phyloP scores from a whole-genome alignment of 2,797 vertebrate species.

The Pteronotus mesoamericanus region DNA sequence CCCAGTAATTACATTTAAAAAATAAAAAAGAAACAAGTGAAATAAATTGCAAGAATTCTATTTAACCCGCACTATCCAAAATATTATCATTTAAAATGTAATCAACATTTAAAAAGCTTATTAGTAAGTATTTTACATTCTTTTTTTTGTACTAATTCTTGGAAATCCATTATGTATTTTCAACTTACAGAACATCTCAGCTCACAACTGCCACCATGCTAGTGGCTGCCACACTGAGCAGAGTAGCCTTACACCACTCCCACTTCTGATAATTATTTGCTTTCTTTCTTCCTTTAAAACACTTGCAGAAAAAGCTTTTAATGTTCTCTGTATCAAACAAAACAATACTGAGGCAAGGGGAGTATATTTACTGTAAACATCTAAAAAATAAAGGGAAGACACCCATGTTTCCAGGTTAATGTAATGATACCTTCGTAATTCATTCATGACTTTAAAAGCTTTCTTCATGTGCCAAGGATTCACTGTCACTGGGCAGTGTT shows the following conservation, averaged over 20 bases:
- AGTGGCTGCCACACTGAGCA: neutral
- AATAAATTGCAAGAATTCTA: neutral
- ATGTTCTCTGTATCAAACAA: neutral
- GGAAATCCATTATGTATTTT: neutral
- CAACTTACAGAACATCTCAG: neutral
- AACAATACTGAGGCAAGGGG: neutral
- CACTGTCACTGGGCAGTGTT: slow-evolving; percentile 93
- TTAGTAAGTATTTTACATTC: neutral
- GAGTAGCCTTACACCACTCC: neutral
- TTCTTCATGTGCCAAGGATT: slow-evolving; percentile 99
- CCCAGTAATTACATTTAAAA: neutral
- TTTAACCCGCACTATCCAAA: slow-evolving; percentile 1
- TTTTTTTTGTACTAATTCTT: neutral
- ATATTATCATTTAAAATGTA: neutral
- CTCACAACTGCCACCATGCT: neutral
- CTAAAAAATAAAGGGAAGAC: slow-evolving; percentile 10
- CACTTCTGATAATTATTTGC: neutral
- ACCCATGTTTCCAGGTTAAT: neutral
- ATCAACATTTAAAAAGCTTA: neutral
- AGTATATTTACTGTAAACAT: neutral
- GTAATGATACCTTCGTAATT: slow-evolving; percentile 91
- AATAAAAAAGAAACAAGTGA: neutral
- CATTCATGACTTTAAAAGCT: slow-evolving; percentile 99
- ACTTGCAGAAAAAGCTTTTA: neutral
- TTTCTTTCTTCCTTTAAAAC: neutral